Conservation (phyloP, 2,888 invertebrate species). For the Gnatocerus cornutus region DNA sequence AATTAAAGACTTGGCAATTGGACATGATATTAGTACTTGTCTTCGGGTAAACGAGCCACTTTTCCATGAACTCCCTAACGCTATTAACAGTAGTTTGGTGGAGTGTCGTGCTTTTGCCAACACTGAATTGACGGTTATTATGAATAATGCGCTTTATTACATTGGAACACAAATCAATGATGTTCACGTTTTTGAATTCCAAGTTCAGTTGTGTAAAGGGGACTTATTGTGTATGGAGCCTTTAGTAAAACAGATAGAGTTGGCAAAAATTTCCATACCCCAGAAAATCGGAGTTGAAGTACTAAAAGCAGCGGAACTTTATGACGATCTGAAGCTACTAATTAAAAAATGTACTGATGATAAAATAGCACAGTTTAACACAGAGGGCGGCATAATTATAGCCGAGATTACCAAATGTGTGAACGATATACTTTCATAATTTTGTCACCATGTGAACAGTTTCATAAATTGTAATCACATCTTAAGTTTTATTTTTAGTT, state of each 20-base stretch:
- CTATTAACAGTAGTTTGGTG: background rate
- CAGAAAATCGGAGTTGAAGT: constrained; percentile 9
- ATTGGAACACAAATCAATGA: constrained; percentile 9
- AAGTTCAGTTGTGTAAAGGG: background rate
- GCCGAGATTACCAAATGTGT: background rate
- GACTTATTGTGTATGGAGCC: constrained; percentile 12
- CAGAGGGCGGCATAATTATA: constrained; percentile 1
- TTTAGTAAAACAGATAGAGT: background rate
- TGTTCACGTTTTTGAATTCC: background rate
- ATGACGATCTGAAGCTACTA: background rate
- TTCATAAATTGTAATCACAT: no score
- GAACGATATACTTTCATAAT: no score
- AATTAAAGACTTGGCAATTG: background rate
- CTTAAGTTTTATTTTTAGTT: background rate
- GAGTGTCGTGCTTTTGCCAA: background rate
- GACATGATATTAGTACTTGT: background rate
- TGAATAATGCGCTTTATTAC: constrained; percentile 1
- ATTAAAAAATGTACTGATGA: constrained; percentile 6
- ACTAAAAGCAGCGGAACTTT: background rate
- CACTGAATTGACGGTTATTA: background rate
- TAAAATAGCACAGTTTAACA: constrained; percentile 5
- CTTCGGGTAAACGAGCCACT: background rate
- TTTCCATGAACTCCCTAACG: background rate
- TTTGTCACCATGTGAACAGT: no score
- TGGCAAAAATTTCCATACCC: background rate